Conservation (phyloP, 2,113 vertebrate genomes). For the Tragelaphus scriptus region DNA sequence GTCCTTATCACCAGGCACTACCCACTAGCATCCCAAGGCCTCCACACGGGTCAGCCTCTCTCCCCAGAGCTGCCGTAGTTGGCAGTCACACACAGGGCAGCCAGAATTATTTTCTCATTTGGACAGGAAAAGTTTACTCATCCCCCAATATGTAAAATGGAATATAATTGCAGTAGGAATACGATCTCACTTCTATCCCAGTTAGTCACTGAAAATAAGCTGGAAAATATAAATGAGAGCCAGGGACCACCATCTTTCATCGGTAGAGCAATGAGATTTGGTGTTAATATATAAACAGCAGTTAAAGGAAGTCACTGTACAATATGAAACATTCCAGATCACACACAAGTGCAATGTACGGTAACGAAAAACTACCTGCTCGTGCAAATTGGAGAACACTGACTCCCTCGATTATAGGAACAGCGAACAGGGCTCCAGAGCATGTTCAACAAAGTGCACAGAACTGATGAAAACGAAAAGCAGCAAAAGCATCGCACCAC, state of each 20-base stretch:
- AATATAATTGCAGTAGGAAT: not conserved
- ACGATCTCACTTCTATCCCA: not conserved
- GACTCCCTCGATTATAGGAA: not conserved
- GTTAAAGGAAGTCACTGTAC: not conserved
- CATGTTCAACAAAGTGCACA: not conserved
- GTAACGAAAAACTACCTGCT: constrained; percentile 30
- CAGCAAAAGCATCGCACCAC: not conserved
- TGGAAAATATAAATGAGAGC: not conserved
- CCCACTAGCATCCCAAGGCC: not conserved
- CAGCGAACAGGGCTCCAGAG: not conserved
- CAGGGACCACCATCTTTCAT: not conserved
- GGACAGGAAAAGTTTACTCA: not conserved
- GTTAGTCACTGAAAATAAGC: not conserved
- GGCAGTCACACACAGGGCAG: not conserved
- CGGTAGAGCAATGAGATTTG: not conserved
- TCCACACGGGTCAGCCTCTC: not conserved
- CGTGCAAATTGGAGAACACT: not conserved
- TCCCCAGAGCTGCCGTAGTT: not conserved
- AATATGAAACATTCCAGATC: not conserved
- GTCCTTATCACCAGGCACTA: not conserved
- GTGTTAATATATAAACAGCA: not conserved
- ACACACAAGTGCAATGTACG: not conserved
- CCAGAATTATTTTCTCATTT: not conserved
- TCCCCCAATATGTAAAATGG: not conserved
- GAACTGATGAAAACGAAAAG: not conserved